Evolutionary conservation across 2,797 vertebrate species (phyloP).

Genomic region (Bovichtus diacanthus): DNA sequence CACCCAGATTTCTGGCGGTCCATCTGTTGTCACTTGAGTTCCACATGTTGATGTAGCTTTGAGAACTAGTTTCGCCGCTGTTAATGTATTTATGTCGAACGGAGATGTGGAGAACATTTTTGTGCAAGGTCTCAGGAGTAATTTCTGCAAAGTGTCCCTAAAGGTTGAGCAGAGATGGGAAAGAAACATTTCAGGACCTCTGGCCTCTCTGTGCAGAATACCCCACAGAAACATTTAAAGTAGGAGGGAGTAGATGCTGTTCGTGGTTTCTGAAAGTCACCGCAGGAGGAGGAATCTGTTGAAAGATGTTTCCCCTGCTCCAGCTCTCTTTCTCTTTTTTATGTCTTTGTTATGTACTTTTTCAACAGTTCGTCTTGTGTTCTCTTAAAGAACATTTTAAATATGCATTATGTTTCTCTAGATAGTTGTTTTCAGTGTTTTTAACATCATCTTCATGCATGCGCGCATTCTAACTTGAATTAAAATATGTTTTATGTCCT

Average conservation of each 20-base stretch:
- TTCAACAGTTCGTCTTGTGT: conserved; percentile 7
- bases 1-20: conserved; percentile 16
- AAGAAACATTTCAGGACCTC: conserved; percentile 60
- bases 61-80: conserved; percentile 33
- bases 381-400: background rate
- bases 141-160: conserved; percentile 64
- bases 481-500: conserved; percentile 25
- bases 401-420: conserved; percentile 10
- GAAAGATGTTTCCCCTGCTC: conserved; percentile 41
- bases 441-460: background rate
- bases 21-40: conserved; percentile 7
- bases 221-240: conserved; percentile 58
- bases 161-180: conserved; percentile 59
- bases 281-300: conserved; percentile 33
- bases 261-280: conserved; percentile 54
- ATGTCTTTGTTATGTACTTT: conserved; percentile 16
- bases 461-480: conserved; percentile 8
- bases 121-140: conserved; percentile 49
- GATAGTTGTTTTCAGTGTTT: conserved; percentile 18
- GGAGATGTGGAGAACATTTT: conserved; percentile 47
- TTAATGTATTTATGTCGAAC: conserved; percentile 61
- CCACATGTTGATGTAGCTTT: conserved; percentile 3
- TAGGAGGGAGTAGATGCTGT: conserved; percentile 50
- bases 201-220: conserved; percentile 55
- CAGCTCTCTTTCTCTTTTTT: conserved; percentile 3